These are phyloP conservation scores for Spizaetus ornatus DNA, from an alignment of 2,113 vertebrate species.

Conservation along the genomic window DNA sequence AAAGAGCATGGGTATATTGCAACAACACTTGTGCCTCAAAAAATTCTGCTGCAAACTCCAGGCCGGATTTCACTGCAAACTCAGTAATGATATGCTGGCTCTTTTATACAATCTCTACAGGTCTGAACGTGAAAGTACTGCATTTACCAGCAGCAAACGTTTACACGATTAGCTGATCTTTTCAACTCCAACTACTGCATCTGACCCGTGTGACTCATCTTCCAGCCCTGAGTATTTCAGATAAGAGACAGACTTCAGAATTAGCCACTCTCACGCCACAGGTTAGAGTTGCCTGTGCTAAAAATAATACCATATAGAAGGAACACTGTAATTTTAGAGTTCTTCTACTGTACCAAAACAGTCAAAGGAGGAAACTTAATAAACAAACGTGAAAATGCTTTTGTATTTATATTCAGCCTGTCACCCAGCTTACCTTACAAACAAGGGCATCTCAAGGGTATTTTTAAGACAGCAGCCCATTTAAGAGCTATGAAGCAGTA, in stretches of 20 bases:
- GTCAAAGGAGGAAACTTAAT: not conserved
- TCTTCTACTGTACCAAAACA: not conserved
- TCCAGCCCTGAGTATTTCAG: not conserved
- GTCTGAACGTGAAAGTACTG: not conserved
- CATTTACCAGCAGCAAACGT: not conserved
- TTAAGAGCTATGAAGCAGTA: not conserved
- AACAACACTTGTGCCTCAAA: not conserved
- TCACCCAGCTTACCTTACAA: not conserved
- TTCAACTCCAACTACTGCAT: not conserved
- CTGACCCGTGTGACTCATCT: not conserved
- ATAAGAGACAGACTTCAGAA: not conserved
- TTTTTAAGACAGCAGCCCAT: not conserved
- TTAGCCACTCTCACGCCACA: not conserved
- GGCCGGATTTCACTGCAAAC: not conserved
- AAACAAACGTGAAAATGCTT: not conserved
- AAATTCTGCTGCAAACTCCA: not conserved
- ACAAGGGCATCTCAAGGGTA: not conserved
- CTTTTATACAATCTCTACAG: not conserved
- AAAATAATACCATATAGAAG: not conserved
- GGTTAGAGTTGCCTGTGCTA: not conserved
- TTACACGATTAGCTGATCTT: not conserved
- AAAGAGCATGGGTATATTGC: not conserved
- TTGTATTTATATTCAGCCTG: not conserved
- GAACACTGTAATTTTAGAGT: not conserved
- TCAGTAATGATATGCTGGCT: not conserved